Evolutionary conservation across 1,140 invertebrate species (phyloP), one percentile per base, ranked within the genome.

Genomic region (Temnothorax longispinosus): DNA sequence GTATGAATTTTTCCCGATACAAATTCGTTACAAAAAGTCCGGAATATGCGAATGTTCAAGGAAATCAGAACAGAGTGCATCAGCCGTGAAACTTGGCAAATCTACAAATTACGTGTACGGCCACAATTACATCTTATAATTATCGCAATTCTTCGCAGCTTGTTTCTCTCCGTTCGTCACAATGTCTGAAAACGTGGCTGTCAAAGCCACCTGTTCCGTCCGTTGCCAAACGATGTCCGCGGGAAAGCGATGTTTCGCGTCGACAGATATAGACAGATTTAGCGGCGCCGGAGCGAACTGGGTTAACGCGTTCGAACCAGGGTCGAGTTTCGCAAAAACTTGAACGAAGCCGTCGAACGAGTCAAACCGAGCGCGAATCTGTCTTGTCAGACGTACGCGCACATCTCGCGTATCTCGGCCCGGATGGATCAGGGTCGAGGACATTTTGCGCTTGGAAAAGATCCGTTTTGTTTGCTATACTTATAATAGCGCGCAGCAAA

Each of bases 231-330:
- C 27, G 32, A 4, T 21, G 27, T 15, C 0, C 54, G 35, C 21
- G n/a, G 27, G 58, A 84, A 65, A 75, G 13, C 44, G 21, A 21
- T 21, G n/a, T 27, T 18, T 54, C 18, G 38, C 11, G 44, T 7
- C 8, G 27, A 3, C 27, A 62, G 35, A 69, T 50, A 58, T 74
- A 74, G 50, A 47, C 11, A 13, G 44, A 75, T 77, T 88, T 75
- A 80, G 65, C 47, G 41, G 27, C 52, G 52, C 3, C 4, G 2
- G 15, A 44, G 64, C 21, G 5, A 90, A 80, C 54, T 90, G 58
- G 89, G 89, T 89, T 89, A 90, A 90, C 50, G 52, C 27, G 15
- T 32, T 54, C 11, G 41, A n/a, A 82, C 13, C 50, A 69, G 47
- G 52, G 18, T 65, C 38, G 18, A 15, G 62, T 90, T 90, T 85